These are phyloP conservation scores for Aspidoscelis tigris DNA, from an alignment of 2,113 vertebrate species.

Conservation along the genomic window DNA sequence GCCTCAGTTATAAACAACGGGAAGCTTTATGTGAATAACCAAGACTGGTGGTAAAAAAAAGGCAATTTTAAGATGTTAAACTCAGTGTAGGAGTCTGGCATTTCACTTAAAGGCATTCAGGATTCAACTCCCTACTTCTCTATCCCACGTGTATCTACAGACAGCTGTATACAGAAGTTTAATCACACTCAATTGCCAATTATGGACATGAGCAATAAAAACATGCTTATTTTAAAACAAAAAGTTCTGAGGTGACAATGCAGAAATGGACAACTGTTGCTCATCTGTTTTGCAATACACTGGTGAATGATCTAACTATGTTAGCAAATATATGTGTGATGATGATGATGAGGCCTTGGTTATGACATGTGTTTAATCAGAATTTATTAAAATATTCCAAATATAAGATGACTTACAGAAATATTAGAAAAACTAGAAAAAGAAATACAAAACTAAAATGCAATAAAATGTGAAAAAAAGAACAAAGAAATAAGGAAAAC, in stretches of 20 bases:
- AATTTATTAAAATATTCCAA: too few species aligned
- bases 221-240: neutral
- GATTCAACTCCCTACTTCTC: constrained; percentile 7
- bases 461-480: too few species aligned
- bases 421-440: too few species aligned
- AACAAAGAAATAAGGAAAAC: too few species aligned
- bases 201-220: constrained; percentile 21
- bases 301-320: too few species aligned
- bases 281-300: neutral
- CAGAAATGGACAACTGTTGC: constrained; percentile 1
- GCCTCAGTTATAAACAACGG: constrained; percentile 67
- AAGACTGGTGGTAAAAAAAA: constrained; percentile 53
- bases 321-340: too few species aligned
- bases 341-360: too few species aligned
- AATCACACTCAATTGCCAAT: constrained; percentile 15
- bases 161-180: neutral
- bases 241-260: constrained; percentile 15
- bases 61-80: constrained; percentile 47
- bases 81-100: constrained; percentile 47
- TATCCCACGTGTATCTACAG: neutral
- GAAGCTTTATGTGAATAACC: constrained; percentile 63
- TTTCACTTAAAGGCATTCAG: constrained; percentile 35
- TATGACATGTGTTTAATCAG: too few species aligned
- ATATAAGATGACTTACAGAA: too few species aligned
- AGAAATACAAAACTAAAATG: too few species aligned